Base-by-base conservation (phyloP, 2,888 invertebrate genomes). In the Megalurothrips usitatus region DNA sequence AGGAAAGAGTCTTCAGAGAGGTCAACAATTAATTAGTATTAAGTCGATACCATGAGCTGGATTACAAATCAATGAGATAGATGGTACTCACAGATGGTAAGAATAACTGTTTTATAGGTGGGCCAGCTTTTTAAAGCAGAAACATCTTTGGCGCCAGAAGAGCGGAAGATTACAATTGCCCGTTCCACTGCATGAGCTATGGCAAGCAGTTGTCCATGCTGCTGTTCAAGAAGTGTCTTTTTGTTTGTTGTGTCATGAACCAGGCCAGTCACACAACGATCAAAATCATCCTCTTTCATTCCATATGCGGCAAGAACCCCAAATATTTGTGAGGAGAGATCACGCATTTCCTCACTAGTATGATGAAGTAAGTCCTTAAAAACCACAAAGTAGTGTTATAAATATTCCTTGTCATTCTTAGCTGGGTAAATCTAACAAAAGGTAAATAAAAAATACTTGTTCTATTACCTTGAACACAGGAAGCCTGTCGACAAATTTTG, bases 321-420 rank as follows among this genome's bases (percentile, higher is more conserved):
- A 86, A 93, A 95, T 81, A 96, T 90, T 84, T 93, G 90, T 0
- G 96, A 92, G 0, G 93, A 92, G 80, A 91, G 88, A 79, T 93
- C 92, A 79, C 96, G 89, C 82, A 95, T 90, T 28, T 93, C 94
- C 86, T 95, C 94, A 84, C 93, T 94, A 11, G 92, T 92, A 79
- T 92, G 92, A 23, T 90, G 91, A 80, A 94, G 88, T 1, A 93
- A 87, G 82, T 90, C 90, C 84, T 90, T 88, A 1, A 82, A 81
- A 79, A 26, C 2, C 34, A 43, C 34, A 43, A 43, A 43, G 34
- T 6, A 43, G 34, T 6, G 34, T 43, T 6, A 43, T 43, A 6
- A 2, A 43, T 43, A 43, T 43, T 43, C 34, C 34, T 43, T 4
- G 34, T 43, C 34, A n/a, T n/a, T n/a, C 34, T 43, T 43, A 43